Base-by-base conservation (phyloP, 2,113 vertebrate species). In the Forbesichthys agassizii region DNA sequence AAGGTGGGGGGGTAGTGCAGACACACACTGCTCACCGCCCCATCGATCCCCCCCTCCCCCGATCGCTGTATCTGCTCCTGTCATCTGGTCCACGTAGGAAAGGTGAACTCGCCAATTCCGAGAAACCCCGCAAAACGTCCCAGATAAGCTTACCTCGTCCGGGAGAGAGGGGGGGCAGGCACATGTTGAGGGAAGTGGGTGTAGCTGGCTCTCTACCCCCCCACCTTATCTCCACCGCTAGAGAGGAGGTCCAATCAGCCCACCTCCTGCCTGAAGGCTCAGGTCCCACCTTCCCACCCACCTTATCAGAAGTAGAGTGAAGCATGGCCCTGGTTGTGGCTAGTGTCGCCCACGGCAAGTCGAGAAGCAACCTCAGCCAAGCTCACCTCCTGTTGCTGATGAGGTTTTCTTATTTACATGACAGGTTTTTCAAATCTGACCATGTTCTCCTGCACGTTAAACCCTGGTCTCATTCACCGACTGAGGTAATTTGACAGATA, bases 71-170 rank as follows among this genome's bases (percentile, higher is more conserved):
- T 94, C 93, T 78, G 69, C 69, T 78, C 81, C 85, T 90, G 82
- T 90, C 91, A 93, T 93, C 92, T 88, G 85, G 80, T 12, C 6
- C 85, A 82, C 60, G 69, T 71, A 74, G 81, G 88, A 91, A 91
- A 93, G 93, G 91, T 92, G 93, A 93, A 94, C 93, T 94, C 86
- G 88, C 77, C 82, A 76, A 85, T 92, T 93, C 93, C 88, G 80
- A 91, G 92, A 94, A 93, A 84, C 88, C 87, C 76, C 58, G 79
- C 83, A 68, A 87, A 88, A 82, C 75, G 66, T 67, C 49, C 67
- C 86, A 87, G 91, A 93, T 93, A 93, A 84, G 82, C 88, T 93
- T 92, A 91, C 91, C 84, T 78, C 69, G 84, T 92, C 83, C 85
- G 86, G 71, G 75, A 88, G 83, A 0, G 36, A 42, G 36, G 36